Evolutionary conservation across 2,797 vertebrate genomes (phyloP), one percentile per base, ranked within the genome.

Genomic region (Aplochiton taeniatus): DNA sequence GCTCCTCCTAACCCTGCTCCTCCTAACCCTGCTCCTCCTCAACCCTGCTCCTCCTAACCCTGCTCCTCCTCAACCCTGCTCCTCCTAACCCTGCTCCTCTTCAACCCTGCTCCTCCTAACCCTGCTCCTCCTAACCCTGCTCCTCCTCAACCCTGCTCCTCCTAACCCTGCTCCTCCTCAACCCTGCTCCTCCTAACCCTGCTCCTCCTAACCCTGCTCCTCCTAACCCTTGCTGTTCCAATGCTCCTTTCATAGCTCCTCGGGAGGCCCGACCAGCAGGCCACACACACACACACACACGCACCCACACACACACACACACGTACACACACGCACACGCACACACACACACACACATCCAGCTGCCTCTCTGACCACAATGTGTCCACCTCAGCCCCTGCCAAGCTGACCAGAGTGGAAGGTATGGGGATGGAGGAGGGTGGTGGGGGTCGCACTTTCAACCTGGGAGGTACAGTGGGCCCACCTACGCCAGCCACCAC

Each of bases 161-260:
- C 47, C 47, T 49, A 49, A 49, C 5, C 49, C 49, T 51, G n/a
- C 49, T 16, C 49, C 17, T 13, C 8, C 11, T 8, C 11, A 13
- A 13, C 4, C 14, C 49, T n/a, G 14, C 14, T 16, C 49, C 9
- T 90, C 88, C 80, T 82, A 52, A 8, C 58, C 51, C 16, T 31
- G 9, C 16, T 8, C 9, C 42, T 48, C 43, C 20, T 20, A 85
- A 80, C 31, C 83, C 79, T 59, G 63, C 85, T 85, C 70, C 13
- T 5, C 50, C 8, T 17, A 9, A 17, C n/a, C 50, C 16, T n/a
- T 17, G n/a, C 16, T 31, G 18, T 14, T 61, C 46, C 58, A 85
- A 74, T 1, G 1, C 73, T 81, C 89, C 85, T 89, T 78, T 84
- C 87, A 86, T 85, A 16, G 64, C 65, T 58, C 20, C 13, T 58